These are phyloP conservation scores for Oikopleura vanhoeffeni DNA, from an alignment of 23 tunicate genomes.

Conservation along the genomic window DNA sequence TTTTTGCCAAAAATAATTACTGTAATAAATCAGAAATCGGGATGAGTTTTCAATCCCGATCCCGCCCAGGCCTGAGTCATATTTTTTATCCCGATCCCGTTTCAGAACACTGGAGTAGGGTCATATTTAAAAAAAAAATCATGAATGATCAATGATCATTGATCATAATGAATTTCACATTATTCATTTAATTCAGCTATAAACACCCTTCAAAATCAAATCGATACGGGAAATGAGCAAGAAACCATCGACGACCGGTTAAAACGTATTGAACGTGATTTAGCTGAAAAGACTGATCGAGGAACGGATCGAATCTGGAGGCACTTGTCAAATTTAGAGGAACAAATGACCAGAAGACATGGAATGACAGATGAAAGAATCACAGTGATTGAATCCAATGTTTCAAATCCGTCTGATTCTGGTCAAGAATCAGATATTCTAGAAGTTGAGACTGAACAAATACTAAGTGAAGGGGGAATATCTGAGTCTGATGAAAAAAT, in stretches of 20 bases:
- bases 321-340: background rate
- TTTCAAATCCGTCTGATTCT: background rate
- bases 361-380: background rate
- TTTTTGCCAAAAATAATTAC: too few species aligned
- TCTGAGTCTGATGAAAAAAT: too few species aligned
- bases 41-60: too few species aligned
- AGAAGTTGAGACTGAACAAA: too few species aligned
- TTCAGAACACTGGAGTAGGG: background rate
- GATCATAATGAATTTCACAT: too few species aligned
- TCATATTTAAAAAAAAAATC: background rate
- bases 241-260: background rate
- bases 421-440: background rate
- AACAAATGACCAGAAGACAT: slow-evolving; percentile 3
- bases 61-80: too few species aligned
- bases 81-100: too few species aligned
- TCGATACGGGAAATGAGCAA: background rate
- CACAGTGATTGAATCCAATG: background rate
- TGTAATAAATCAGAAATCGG: too few species aligned
- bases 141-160: background rate
- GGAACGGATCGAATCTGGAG: slow-evolving; percentile 9
- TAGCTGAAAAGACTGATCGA: background rate
- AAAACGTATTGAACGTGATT: background rate
- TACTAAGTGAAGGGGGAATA: too few species aligned
- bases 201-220: background rate
- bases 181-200: too few species aligned